Evolutionary conservation across 2,797 vertebrate genomes (phyloP).

Genomic region (Rallus crepitans): DNA sequence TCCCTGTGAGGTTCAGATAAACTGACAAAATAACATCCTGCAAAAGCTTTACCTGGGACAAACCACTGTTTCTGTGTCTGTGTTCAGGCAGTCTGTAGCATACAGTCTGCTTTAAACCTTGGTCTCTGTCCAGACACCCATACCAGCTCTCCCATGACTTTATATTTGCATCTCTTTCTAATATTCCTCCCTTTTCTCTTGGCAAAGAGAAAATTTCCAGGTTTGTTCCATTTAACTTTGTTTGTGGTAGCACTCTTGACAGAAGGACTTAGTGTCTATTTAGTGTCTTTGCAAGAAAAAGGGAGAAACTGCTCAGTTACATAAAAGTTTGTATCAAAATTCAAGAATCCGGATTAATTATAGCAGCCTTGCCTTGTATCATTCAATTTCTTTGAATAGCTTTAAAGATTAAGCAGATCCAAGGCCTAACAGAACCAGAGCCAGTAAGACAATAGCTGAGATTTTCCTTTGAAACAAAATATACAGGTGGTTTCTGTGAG

Average conservation of each 20-base stretch:
- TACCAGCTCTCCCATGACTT: conserved; percentile 29
- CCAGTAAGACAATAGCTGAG: conserved; percentile 72
- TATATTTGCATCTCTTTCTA: background rate
- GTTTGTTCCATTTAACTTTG: conserved; percentile 40
- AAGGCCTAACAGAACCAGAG: conserved; percentile 68
- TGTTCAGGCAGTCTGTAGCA: background rate
- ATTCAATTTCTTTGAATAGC: conserved; percentile 67
- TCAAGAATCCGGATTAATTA: conserved; percentile 67
- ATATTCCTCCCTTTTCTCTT: background rate
- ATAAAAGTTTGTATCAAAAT: conserved; percentile 71
- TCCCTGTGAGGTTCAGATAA: background rate
- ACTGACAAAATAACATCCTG: background rate
- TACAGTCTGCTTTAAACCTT: background rate
- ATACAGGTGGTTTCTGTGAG: conserved; percentile 77
- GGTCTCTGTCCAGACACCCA: background rate
- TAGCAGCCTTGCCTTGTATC: conserved; percentile 46
- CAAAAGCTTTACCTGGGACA: conserved; percentile 6
- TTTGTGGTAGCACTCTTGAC: conserved; percentile 11
- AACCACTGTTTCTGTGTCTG: background rate
- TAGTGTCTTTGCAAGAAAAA: conserved; percentile 55
- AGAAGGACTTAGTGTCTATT: conserved; percentile 60
- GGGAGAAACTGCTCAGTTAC: conserved; percentile 50
- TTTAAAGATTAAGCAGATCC: conserved; percentile 73
- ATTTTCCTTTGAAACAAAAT: conserved; percentile 82
- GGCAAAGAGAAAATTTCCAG: background rate